phyloP scores from a whole-genome alignment of 1,140 invertebrate species.

The Drosophila parvula region DNA sequence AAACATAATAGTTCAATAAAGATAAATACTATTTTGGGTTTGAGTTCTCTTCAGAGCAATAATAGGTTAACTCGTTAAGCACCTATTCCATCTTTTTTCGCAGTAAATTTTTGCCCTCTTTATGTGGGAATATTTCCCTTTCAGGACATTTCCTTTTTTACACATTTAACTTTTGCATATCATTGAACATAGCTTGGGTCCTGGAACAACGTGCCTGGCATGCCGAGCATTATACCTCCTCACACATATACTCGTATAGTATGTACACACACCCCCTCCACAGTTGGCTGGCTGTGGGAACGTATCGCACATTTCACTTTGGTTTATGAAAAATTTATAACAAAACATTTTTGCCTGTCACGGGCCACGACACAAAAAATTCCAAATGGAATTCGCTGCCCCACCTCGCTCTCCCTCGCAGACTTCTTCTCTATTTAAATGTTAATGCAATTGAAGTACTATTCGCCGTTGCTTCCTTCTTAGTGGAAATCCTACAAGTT shows the following conservation, averaged over 20 bases:
- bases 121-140: neutral
- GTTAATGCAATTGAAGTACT: constrained; percentile 55
- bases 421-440: constrained; percentile 52
- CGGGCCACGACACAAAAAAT: constrained; percentile 49
- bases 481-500: constrained; percentile 4
- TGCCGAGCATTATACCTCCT: constrained; percentile 4
- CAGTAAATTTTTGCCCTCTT: constrained; percentile 26
- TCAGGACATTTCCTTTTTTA: constrained; percentile 11
- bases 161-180: constrained; percentile 46
- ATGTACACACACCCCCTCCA: neutral
- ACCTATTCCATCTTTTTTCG: neutral
- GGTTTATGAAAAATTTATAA: constrained; percentile 67
- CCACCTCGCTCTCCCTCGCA: constrained; percentile 2
- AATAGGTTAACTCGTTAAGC: constrained; percentile 1
- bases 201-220: constrained; percentile 41
- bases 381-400: constrained; percentile 41
- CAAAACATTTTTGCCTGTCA: constrained; percentile 56
- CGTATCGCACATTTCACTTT: constrained; percentile 55
- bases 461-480: neutral
- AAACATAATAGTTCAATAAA: neutral
- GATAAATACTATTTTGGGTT: neutral
- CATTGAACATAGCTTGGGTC: constrained; percentile 45
- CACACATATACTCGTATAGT: too few relatives aligned
- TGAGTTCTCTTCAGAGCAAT: neutral
- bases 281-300: neutral